phyloP scores from a whole-genome alignment of 2,888 invertebrate species.

The Cenopis cana region DNA sequence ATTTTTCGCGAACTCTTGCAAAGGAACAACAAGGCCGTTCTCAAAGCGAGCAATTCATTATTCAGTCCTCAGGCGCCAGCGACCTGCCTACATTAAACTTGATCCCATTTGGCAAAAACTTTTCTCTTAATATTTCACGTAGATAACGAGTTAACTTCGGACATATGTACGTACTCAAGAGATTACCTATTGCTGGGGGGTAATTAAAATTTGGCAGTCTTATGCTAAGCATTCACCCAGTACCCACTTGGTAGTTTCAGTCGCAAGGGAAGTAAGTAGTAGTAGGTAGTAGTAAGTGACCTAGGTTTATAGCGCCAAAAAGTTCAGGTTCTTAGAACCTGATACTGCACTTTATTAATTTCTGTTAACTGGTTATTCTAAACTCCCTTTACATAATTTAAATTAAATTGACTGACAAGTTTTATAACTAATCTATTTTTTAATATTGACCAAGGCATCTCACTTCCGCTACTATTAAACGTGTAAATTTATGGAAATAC shows the following conservation, averaged over 20 bases:
- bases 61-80: slow-evolving; percentile 47
- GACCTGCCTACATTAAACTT: slow-evolving; percentile 65
- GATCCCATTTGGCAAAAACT: slow-evolving; percentile 72
- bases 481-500: too few relatives aligned
- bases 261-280: background rate
- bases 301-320: background rate
- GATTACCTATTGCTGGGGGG: slow-evolving; percentile 58
- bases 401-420: background rate
- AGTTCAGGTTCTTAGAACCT: background rate
- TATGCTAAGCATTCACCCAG: slow-evolving; percentile 9
- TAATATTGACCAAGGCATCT: too few relatives aligned
- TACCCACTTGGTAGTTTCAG: background rate
- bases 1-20: background rate
- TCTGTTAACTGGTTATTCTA: too few relatives aligned
- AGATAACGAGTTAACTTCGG: slow-evolving; percentile 75
- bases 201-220: slow-evolving; percentile 46
- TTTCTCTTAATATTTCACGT: slow-evolving; percentile 74
- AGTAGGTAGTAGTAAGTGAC: too few relatives aligned
- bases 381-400: background rate
- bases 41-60: slow-evolving; percentile 37
- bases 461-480: background rate
- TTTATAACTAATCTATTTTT: too few relatives aligned
- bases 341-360: background rate
- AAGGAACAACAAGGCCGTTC: slow-evolving; percentile 22
- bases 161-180: slow-evolving; percentile 60